These are phyloP conservation scores for Alentia gelatinosa DNA, from an alignment of 2,888 invertebrate species.

Conservation along the genomic window DNA sequence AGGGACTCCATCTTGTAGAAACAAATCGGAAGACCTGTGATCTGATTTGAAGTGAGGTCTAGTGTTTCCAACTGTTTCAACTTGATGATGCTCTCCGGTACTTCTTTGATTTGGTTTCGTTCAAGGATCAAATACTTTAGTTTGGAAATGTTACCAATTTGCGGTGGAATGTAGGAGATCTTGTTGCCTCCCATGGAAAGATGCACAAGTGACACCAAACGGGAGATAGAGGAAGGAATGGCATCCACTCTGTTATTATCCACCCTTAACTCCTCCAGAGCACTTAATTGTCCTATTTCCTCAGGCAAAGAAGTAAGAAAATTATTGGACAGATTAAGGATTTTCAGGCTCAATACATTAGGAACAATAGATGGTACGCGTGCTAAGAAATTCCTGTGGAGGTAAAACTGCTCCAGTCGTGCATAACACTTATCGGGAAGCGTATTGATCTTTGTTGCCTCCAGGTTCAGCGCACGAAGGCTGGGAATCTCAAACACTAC, in stretches of 20 bases:
- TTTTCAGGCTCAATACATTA: conserved; percentile 70
- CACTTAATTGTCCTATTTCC: conserved; percentile 71
- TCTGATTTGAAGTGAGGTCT: conserved; percentile 76
- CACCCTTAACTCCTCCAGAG: conserved; percentile 70
- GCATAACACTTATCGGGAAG: conserved; percentile 75
- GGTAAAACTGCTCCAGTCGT: conserved; percentile 73
- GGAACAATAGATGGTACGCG: conserved; percentile 65
- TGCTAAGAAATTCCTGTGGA: conserved; percentile 77
- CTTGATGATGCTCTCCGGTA: conserved; percentile 77
- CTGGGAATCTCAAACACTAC: conserved; percentile 79
- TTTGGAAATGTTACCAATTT: conserved; percentile 72
- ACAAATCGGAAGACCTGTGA: conserved; percentile 74
- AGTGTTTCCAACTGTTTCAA: conserved; percentile 76
- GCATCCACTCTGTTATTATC: conserved; percentile 72
- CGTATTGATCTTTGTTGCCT: conserved; percentile 78
- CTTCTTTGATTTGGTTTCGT: conserved; percentile 70
- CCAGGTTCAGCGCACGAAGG: conserved; percentile 76
- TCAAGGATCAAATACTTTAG: conserved; percentile 72
- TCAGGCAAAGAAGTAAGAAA: conserved; percentile 73
- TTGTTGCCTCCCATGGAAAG: conserved; percentile 75
- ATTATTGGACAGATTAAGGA: conserved; percentile 77
- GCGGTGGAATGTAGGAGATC: conserved; percentile 71
- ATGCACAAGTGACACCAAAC: conserved; percentile 72
- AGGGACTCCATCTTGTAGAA: conserved; percentile 74
- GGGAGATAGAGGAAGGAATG: conserved; percentile 72